Percentiles rank a stretch among this genome's conserved stretches.
phyloP scores from a whole-genome alignment of 2,113 vertebrate genomes.

The Aspidoscelis tigris region DNA sequence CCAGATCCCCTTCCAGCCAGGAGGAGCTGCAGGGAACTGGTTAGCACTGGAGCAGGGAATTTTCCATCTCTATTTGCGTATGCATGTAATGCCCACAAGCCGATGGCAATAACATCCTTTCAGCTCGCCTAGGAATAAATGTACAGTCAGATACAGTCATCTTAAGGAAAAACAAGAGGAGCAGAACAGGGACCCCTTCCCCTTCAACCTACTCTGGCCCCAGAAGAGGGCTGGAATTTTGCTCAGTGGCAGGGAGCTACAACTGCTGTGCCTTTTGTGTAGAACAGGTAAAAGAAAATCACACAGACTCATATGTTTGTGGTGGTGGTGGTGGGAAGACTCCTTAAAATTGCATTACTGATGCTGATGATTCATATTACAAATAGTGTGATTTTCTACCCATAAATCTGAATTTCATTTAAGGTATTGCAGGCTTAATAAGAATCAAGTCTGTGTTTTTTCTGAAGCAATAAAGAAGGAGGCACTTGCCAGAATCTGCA shows the following conservation, averaged over 20 bases:
- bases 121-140: too few relatives aligned
- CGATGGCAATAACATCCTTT: neutral
- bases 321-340: slow-evolving; percentile 13
- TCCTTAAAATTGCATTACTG: slow-evolving; percentile 71
- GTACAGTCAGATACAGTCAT: too few relatives aligned
- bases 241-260: neutral
- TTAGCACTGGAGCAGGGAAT: neutral
- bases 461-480: slow-evolving; percentile 72
- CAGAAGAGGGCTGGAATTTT: slow-evolving; percentile 1
- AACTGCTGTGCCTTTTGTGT: slow-evolving; percentile 45
- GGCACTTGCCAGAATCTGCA: slow-evolving; percentile 58
- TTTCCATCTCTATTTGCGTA: neutral
- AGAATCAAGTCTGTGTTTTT: slow-evolving; percentile 69
- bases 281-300: slow-evolving; percentile 31
- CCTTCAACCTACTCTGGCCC: neutral
- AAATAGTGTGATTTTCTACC: slow-evolving; percentile 62
- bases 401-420: slow-evolving; percentile 73
- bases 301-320: slow-evolving; percentile 55
- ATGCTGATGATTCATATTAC: slow-evolving; percentile 72
- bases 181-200: neutral
- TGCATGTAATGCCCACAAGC: neutral
- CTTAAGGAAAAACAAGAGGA: too few relatives aligned
- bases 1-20: neutral
- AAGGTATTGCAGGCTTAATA: slow-evolving; percentile 69
- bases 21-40: neutral